A percentile compares a stretch with the other conserved stretches of the same genome.
Conservation (phyloP, 2,888 invertebrate genomes). For the Stenodera caucasica region DNA sequence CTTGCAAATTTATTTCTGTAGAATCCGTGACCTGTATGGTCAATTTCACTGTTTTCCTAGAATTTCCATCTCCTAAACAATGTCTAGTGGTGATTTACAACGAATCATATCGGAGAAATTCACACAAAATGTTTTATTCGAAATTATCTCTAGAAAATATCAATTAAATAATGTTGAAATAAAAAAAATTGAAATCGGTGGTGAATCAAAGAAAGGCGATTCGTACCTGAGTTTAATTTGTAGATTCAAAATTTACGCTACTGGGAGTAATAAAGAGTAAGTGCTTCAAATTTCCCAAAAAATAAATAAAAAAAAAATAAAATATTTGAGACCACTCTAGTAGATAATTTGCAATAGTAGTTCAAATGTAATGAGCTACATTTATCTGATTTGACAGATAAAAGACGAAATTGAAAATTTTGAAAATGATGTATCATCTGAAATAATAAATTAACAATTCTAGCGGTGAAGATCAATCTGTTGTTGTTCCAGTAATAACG, state of each 20-base stretch:
- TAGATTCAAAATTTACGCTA: slow-evolving; percentile 62
- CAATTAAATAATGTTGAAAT: slow-evolving; percentile 37
- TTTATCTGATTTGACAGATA: too few species aligned
- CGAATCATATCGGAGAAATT: slow-evolving; percentile 39
- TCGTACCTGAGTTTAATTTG: slow-evolving; percentile 69
- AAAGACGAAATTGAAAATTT: too few species aligned
- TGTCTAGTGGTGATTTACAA: slow-evolving; percentile 22
- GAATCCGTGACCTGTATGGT: too few species aligned
- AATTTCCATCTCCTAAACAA: too few species aligned
- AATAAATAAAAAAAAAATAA: too few species aligned
- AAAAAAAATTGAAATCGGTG: slow-evolving; percentile 57
- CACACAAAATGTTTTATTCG: slow-evolving; percentile 33
- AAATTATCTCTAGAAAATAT: slow-evolving; percentile 36
- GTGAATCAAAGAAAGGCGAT: slow-evolving; percentile 64
- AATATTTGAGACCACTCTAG: too few species aligned
- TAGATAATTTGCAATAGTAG: too few species aligned
- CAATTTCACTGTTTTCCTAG: too few species aligned
- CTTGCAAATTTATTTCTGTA: too few species aligned
- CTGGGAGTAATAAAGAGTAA: slow-evolving; percentile 43
- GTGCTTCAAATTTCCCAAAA: too few species aligned
- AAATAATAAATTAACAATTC: background rate
- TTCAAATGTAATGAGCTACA: too few species aligned
- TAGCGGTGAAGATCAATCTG: slow-evolving; percentile 20
- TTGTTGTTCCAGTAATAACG: slow-evolving; percentile 60
- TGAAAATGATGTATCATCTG: too few species aligned